phyloP scores from a whole-genome alignment of 2,888 invertebrate genomes.

The Dendrolimus houi region DNA sequence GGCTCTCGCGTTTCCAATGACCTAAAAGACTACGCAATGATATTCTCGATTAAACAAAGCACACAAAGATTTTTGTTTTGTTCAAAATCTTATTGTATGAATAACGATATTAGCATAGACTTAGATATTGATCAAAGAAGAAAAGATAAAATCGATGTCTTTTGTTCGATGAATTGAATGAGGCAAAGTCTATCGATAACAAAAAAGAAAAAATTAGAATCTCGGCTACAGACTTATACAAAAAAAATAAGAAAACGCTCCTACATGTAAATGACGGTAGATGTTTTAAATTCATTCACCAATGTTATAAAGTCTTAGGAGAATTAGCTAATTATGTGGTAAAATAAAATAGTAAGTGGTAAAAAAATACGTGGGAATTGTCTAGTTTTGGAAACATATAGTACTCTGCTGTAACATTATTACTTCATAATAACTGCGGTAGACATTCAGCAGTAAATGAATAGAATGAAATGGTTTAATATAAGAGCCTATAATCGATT shows the following conservation, averaged over 20 bases:
- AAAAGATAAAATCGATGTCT: not conserved
- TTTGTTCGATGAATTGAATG: not conserved
- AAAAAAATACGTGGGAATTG: too few relatives aligned
- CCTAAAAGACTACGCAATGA: constrained; percentile 16
- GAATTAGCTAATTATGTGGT: too few relatives aligned
- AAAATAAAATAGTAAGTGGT: too few relatives aligned
- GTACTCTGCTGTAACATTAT: not conserved
- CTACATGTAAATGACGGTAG: not conserved
- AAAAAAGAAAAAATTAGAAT: not conserved
- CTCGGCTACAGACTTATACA: not conserved
- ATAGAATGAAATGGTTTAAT: not conserved
- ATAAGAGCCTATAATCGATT: constrained; percentile 15
- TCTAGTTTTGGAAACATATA: too few relatives aligned
- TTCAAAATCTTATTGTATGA: constrained; percentile 14
- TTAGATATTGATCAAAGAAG: constrained; percentile 1
- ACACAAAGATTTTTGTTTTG: constrained; percentile 17
- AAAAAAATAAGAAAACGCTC: not conserved
- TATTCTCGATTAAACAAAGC: constrained; percentile 9
- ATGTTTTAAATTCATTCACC: too few relatives aligned
- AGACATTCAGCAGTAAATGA: not conserved
- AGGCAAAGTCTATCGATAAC: not conserved
- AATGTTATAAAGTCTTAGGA: too few relatives aligned
- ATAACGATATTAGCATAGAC: constrained; percentile 9
- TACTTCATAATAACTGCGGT: not conserved
- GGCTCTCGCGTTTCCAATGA: constrained; percentile 20